Evolutionary conservation across 2,797 vertebrate genomes (phyloP), one percentile per base, ranked within the genome.

Genomic region (Podargus strigoides): DNA sequence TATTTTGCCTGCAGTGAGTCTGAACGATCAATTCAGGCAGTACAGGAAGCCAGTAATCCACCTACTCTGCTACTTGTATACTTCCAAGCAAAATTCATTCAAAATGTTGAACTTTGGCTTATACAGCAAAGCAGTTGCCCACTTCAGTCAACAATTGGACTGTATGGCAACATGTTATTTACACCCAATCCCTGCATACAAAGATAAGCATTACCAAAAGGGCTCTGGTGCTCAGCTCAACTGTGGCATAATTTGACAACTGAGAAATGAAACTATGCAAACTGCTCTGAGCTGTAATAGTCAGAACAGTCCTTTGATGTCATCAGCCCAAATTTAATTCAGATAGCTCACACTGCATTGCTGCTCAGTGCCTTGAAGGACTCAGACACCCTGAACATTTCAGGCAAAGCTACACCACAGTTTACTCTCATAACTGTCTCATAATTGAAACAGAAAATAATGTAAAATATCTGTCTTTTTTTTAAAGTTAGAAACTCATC

Each of bases 181-280:
- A 75, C 14, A 62, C 34, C 37, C 47, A 44, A 34, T 3, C 15
- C 12, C 28, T 11, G 42, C 13, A 59, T 5, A 58, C 41, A 36
- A 19, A 77, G 50, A 34, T 46, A 73, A 85, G 36, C 1, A 32
- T 32, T 14, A 39, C 76, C 17, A n/a, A 27, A 76, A 69, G 50
- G 18, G 24, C 81, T 73, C 70, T 30, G 42, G 64, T 74, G 36
- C 90, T 59, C 63, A 77, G 79, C 27, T 78, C 69, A 37, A 8
- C 44, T 42, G 39, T 0, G 0, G 34, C 12, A 14, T 44, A 60
- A 37, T 37, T 36, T 52, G 74, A 53, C 36, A 70, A 30, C 0
- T 20, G 27, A 66, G 91, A 86, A 88, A 34, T 41, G 87, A 95
- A 90, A 91, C 36, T 19, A 53, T 2, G 62, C 30, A 46, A 90